Percentiles rank a stretch among this genome's conserved stretches.
phyloP scores from a whole-genome alignment of 2,888 invertebrate genomes.

The Leuctra nigra region DNA sequence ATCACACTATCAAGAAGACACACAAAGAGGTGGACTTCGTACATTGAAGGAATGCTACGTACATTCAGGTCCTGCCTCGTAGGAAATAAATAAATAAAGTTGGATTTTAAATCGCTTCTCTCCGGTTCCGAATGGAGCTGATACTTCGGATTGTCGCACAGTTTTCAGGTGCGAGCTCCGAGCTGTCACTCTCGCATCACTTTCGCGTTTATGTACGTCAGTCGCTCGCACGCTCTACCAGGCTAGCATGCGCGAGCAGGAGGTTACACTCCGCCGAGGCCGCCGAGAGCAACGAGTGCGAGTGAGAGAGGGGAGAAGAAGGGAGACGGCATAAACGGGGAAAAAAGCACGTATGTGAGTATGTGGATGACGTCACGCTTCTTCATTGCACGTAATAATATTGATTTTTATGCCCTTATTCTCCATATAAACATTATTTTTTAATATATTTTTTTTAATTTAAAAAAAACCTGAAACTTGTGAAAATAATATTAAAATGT shows the following conservation, averaged over 20 bases:
- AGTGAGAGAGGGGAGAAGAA: conserved; percentile 20
- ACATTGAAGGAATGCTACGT: too few species aligned
- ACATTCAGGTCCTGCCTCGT: too few species aligned
- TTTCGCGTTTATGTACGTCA: conserved; percentile 29
- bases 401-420: too few species aligned
- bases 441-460: neutral
- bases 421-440: conserved; percentile 3
- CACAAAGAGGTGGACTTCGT: too few species aligned
- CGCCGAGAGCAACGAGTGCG: neutral
- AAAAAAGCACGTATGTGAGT: conserved; percentile 19
- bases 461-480: neutral
- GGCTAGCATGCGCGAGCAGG: conserved; percentile 13
- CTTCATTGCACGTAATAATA: neutral
- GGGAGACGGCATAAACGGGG: conserved; percentile 7
- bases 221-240: conserved; percentile 25
- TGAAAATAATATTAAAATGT: neutral
- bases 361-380: conserved; percentile 19
- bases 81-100: too few species aligned
- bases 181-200: conserved; percentile 29
- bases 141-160: neutral
- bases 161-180: neutral
- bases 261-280: conserved; percentile 9
- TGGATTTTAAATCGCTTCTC: too few species aligned
- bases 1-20: too few species aligned
- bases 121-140: neutral